Evolutionary conservation across 1,140 invertebrate species (phyloP), one percentile per base, ranked within the genome.

Genomic region (Anastrepha ludens): DNA sequence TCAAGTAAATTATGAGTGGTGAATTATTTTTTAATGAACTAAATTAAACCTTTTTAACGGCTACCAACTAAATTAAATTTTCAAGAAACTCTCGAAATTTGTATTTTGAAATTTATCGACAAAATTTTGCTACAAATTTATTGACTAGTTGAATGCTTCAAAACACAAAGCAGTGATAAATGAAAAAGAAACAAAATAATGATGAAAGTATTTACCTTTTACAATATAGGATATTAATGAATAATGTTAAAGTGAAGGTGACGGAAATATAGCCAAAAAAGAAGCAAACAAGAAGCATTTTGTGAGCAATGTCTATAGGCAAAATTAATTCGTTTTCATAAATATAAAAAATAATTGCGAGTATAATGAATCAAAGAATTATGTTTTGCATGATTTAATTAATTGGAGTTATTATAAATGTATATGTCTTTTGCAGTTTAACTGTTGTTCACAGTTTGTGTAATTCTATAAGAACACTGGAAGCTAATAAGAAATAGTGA

Each of bases 81-180:
- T 47, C 41, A n/a, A 74, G 17, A 74, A 74, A 74, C 17, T 29
- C 17, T 74, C 7, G 4, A 50, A 50, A 74, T 74, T 74, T 1
- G 13, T 17, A 74, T 74, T 44, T 74, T 39, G 44, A 74, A 74
- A 74, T 5, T 17, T 13, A 67, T 29, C 39, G 11, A 4, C 39
- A 67, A 9, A 67, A 64, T 9, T 67, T 4, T 67, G 29, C 29
- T 50, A 74, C 15, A 74, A 74, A 47, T 29, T 74, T 47, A 47
- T n/a, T 11, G 13, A 74, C 70, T 44, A 74, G 70, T 15, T 29
- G n/a, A 85, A 17, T 20, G 50, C 59, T 85, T 85, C 81, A 85
- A 85, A 59, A 85, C 58, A 85, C 9, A 85, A 85, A 15, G 47
- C 50, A 59, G 81, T 62, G 59, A 85, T 59, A 58, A 58, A 85